phyloP scores from a whole-genome alignment of 53 echinoderm and acorn worm genomes.

The Mesocentrotus franciscanus region DNA sequence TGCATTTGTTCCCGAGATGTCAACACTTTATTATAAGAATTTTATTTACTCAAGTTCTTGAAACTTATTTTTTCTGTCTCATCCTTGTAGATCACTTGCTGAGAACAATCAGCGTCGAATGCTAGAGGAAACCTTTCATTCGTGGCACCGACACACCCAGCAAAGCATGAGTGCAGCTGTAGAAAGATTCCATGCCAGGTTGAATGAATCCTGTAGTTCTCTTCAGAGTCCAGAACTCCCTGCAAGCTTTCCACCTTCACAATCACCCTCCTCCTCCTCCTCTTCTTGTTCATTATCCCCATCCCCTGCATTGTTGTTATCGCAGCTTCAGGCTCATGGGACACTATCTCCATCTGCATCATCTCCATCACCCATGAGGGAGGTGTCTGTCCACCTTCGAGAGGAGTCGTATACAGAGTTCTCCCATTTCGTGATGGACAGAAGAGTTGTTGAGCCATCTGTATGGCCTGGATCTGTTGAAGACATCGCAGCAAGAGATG shows the following conservation, averaged over 20 bases:
- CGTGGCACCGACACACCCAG: slow-evolving; percentile 49
- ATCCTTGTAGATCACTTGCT: slow-evolving; percentile 10
- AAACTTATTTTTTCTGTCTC: neutral
- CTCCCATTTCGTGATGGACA: neutral
- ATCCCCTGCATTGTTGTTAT: neutral
- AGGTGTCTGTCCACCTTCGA: neutral
- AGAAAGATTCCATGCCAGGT: neutral
- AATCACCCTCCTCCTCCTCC: neutral
- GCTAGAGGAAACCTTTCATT: neutral
- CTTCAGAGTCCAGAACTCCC: neutral
- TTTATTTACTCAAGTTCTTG: neutral
- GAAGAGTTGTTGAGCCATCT: neutral
- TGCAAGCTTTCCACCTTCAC: neutral
- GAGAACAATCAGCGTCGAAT: neutral
- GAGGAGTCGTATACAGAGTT: neutral
- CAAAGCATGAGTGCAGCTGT: slow-evolving; percentile 26
- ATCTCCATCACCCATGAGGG: slow-evolving; percentile 6
- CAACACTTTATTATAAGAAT: too few relatives aligned
- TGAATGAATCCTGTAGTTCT: slow-evolving; percentile 39
- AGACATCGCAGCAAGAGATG: neutral
- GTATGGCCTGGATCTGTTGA: neutral
- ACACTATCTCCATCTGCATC: neutral
- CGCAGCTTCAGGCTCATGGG: neutral
- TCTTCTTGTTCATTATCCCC: neutral
- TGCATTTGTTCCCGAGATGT: too few relatives aligned